A percentile compares a stretch with the other conserved stretches of the same genome.
Conservation (phyloP, 2,797 vertebrate genomes). For the Vespertilio murinus region DNA sequence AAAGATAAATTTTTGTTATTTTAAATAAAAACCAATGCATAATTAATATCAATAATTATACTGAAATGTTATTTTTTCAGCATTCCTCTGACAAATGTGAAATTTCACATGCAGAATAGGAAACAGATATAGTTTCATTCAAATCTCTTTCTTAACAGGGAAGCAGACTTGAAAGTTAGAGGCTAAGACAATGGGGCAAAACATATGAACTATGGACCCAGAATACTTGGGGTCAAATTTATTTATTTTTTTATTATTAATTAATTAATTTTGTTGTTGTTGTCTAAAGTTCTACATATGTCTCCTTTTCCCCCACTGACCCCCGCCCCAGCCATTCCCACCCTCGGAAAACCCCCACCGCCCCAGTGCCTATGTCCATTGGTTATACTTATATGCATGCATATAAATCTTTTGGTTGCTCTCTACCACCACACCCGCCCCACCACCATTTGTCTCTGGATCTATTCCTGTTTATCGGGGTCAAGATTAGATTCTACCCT, state of each 20-base stretch:
- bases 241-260: too few species aligned
- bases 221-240: not conserved
- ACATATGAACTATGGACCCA: not conserved
- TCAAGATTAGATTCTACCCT: not conserved
- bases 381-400: too few species aligned
- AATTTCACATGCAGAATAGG: not conserved
- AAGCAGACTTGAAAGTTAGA: not conserved
- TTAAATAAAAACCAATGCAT: not conserved
- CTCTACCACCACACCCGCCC: too few species aligned
- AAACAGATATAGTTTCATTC: not conserved
- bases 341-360: too few species aligned
- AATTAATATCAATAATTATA: not conserved
- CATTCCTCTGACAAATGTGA: conserved; percentile 18
- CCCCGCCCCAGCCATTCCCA: too few species aligned
- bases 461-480: too few species aligned
- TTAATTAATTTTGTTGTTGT: too few species aligned
- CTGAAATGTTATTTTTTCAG: not conserved
- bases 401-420: too few species aligned
- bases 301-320: too few species aligned
- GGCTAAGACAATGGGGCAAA: not conserved
- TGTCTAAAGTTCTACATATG: too few species aligned
- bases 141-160: not conserved
- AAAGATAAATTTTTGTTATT: conserved; percentile 16
- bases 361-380: too few species aligned
- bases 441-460: too few species aligned